Percentiles rank a stretch among this genome's conserved stretches.
phyloP scores from a whole-genome alignment of 2,888 invertebrate genomes.

The Agrilus mali region DNA sequence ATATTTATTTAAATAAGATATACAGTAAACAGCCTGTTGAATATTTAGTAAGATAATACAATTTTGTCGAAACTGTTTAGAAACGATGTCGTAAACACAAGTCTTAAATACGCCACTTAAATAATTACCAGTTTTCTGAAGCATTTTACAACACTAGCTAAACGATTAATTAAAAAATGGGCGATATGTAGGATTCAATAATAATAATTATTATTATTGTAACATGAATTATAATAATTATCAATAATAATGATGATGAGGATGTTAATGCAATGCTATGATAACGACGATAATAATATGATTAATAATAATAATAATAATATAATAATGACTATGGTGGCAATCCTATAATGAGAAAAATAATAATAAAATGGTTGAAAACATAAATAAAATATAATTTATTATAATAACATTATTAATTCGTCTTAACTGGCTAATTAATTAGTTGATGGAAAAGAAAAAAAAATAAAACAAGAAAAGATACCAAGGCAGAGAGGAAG shows the following conservation, averaged over 20 bases:
- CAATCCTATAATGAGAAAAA: too few relatives aligned
- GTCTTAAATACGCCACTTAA: slow-evolving; percentile 17
- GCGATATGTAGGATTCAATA: too few relatives aligned
- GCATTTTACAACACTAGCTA: too few relatives aligned
- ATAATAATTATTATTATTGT: too few relatives aligned
- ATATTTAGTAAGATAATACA: slow-evolving; percentile 19
- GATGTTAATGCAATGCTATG: too few relatives aligned
- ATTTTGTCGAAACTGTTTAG: slow-evolving; percentile 16
- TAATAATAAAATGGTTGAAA: too few relatives aligned
- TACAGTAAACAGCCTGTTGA: slow-evolving; percentile 27
- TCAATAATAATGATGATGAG: too few relatives aligned
- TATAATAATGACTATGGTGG: too few relatives aligned
- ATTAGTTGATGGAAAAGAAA: not conserved
- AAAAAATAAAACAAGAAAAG: not conserved
- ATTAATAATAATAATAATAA: too few relatives aligned
- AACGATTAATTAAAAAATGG: too few relatives aligned
- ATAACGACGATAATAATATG: too few relatives aligned
- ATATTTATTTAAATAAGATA: slow-evolving; percentile 28
- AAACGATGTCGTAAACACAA: slow-evolving; percentile 16
- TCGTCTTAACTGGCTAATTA: not conserved
- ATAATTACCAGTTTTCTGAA: not conserved
- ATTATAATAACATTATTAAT: slow-evolving; percentile 1
- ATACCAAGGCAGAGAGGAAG: not conserved
- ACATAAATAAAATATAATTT: not conserved
- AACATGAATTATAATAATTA: too few relatives aligned